Conservation (phyloP, 2,797 vertebrate genomes). For the Petrocephalus sullivani region DNA sequence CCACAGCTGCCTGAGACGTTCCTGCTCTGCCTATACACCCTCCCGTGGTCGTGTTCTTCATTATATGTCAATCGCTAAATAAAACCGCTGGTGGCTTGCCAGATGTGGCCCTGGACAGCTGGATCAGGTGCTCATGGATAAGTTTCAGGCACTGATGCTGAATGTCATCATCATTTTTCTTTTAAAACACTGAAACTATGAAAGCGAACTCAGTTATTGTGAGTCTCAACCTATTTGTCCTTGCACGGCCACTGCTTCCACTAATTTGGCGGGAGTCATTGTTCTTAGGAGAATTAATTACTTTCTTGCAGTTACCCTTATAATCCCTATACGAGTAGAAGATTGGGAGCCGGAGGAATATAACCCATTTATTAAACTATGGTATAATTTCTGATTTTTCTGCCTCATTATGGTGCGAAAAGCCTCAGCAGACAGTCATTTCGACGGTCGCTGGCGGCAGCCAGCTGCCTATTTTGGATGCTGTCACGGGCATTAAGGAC, state of each 20-base stretch:
- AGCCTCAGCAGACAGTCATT: conserved; percentile 11
- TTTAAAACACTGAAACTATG: background rate
- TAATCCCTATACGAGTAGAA: background rate
- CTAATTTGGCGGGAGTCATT: conserved; percentile 5
- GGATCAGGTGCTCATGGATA: background rate
- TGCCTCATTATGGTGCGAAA: conserved; percentile 26
- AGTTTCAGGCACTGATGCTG: background rate
- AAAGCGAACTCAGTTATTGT: background rate
- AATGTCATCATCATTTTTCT: conserved; percentile 1
- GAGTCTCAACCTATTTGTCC: background rate
- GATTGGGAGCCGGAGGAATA: background rate
- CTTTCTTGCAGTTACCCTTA: background rate
- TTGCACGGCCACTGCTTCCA: background rate
- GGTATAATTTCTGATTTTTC: conserved; percentile 14
- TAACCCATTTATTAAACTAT: conserved; percentile 7
- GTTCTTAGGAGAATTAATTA: background rate
- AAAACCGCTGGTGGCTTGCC: background rate
- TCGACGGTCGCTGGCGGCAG: background rate
- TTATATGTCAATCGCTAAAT: background rate
- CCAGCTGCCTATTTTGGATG: conserved; percentile 15
- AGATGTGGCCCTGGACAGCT: background rate
- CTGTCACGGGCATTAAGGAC: conserved; percentile 7
- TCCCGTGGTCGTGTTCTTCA: background rate
- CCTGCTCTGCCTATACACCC: background rate
- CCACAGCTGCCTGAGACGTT: background rate